These are phyloP conservation scores for Zosterops japonicus DNA, from an alignment of 2,113 vertebrate genomes.

Conservation along the genomic window DNA sequence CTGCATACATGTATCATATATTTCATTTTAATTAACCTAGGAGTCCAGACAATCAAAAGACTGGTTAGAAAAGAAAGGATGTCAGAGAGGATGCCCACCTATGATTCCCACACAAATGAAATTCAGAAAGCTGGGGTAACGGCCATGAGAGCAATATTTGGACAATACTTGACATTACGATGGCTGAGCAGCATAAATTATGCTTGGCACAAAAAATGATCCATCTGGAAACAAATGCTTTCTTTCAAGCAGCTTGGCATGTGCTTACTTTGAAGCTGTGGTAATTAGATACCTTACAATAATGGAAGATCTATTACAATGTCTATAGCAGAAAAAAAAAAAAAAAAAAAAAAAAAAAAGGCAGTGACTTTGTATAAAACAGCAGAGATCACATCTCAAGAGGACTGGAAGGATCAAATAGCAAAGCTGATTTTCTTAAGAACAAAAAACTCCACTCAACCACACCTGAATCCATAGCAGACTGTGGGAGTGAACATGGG, in stretches of 20 bases:
- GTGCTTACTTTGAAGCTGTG: conserved; percentile 30
- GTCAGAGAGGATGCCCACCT: not conserved
- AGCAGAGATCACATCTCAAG: not conserved
- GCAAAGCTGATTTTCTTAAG: not conserved
- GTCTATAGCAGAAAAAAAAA: not conserved
- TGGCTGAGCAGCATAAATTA: not conserved
- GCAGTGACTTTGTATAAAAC: not conserved
- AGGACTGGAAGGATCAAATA: not conserved
- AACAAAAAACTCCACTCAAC: not conserved
- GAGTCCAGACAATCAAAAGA: not conserved
- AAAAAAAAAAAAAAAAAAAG: not conserved
- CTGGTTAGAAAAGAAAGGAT: not conserved
- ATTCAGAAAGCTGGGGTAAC: not conserved
- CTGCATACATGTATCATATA: accelerated
- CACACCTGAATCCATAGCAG: not conserved
- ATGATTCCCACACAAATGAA: not conserved
- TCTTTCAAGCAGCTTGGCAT: conserved; percentile 28
- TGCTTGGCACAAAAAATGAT: not conserved
- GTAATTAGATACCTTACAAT: conserved; percentile 42
- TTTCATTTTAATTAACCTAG: not conserved
- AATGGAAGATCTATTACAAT: not conserved
- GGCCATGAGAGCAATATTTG: not conserved
- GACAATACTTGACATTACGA: not conserved
- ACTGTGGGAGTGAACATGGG: not conserved
- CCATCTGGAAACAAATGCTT: conserved; percentile 32